These are phyloP conservation scores for Rotaria magnacalcarata DNA, from an alignment of 2,888 invertebrate genomes.

Conservation along the genomic window DNA sequence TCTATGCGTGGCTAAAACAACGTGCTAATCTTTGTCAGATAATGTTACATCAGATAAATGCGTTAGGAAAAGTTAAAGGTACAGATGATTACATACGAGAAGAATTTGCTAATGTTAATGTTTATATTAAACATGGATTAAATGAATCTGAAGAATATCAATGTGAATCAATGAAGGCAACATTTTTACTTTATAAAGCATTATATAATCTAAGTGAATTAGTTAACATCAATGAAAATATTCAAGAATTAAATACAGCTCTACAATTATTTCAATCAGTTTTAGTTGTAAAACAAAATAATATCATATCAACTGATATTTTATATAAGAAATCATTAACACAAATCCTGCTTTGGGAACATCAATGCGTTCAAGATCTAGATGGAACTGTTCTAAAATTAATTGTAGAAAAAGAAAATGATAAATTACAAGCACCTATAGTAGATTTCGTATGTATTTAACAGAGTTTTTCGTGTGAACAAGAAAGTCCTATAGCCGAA, in stretches of 20 bases:
- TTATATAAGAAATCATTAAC: not conserved
- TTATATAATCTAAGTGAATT: conserved; percentile 27
- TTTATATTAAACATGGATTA: conserved; percentile 7
- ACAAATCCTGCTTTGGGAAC: conserved; percentile 5
- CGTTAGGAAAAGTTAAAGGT: conserved; percentile 16
- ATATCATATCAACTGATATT: not conserved
- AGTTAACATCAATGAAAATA: conserved; percentile 15
- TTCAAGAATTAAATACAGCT: not conserved
- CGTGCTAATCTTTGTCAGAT: conserved; percentile 7
- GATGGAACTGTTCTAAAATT: not conserved
- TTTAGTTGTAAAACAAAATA: not conserved
- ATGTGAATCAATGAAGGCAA: not conserved
- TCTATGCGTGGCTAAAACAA: conserved; percentile 16
- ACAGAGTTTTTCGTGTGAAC: too few relatives aligned
- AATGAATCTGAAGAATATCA: conserved; percentile 21
- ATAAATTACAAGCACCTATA: not conserved
- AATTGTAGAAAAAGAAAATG: conserved; percentile 16
- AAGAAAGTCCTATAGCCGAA: too few relatives aligned
- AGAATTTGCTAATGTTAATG: not conserved
- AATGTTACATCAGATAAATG: conserved; percentile 16
- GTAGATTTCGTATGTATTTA: not conserved
- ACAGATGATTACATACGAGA: not conserved
- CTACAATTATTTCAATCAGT: not conserved
- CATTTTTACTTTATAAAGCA: conserved; percentile 15
- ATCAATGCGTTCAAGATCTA: conserved; percentile 16